Evolutionary conservation across 2,888 invertebrate genomes (phyloP).

Genomic region (Drosophila cognata): DNA sequence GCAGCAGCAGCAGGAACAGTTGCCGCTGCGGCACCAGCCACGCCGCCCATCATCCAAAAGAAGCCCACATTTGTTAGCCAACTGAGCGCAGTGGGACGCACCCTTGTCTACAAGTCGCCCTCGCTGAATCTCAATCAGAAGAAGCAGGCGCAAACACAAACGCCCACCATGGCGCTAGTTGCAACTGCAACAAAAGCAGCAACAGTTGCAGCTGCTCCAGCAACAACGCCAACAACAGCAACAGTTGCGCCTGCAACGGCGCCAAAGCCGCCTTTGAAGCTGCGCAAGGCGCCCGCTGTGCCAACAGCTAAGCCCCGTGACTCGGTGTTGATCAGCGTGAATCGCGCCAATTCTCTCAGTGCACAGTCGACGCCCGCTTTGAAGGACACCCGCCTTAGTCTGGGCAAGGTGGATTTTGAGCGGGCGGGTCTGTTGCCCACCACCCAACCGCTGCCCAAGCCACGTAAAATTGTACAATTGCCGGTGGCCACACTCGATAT

Average conservation of each 20-base stretch:
- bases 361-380: slow-evolving; percentile 48
- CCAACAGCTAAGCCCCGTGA: slow-evolving; percentile 76
- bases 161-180: slow-evolving; percentile 68
- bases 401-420: slow-evolving; percentile 81
- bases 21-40: slow-evolving; percentile 15
- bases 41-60: slow-evolving; percentile 74
- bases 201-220: slow-evolving; percentile 36
- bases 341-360: slow-evolving; percentile 71
- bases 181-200: slow-evolving; percentile 39
- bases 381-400: slow-evolving; percentile 81
- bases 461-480: slow-evolving; percentile 81
- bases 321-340: slow-evolving; percentile 53
- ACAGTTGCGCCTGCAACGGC: slow-evolving; percentile 51
- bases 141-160: slow-evolving; percentile 78
- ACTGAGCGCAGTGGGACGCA: slow-evolving; percentile 83
- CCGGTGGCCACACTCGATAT: slow-evolving; percentile 82
- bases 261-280: slow-evolving; percentile 76
- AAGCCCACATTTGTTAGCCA: slow-evolving; percentile 76
- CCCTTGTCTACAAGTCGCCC: slow-evolving; percentile 85
- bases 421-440: slow-evolving; percentile 75
- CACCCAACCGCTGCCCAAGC: slow-evolving; percentile 78
- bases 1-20: slow-evolving; percentile 33
- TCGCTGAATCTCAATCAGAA: slow-evolving; percentile 82
- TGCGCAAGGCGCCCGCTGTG: slow-evolving; percentile 82
- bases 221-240: slow-evolving; percentile 15